phyloP scores from a whole-genome alignment of 2,113 vertebrate species.

The Laticauda colubrina region DNA sequence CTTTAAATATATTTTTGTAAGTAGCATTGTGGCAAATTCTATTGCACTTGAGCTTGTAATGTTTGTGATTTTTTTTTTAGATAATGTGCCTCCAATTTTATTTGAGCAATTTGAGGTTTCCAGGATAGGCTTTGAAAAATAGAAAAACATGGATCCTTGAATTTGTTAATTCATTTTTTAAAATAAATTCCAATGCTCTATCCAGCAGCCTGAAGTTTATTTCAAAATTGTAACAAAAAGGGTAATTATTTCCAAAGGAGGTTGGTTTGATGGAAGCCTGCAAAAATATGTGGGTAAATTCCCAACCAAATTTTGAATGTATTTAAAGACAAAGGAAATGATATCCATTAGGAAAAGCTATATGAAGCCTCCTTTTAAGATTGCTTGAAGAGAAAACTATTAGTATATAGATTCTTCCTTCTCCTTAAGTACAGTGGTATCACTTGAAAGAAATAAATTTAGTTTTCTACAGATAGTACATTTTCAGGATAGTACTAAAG shows the following conservation, averaged over 20 bases:
- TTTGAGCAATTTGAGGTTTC: not conserved
- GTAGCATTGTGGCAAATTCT: not conserved
- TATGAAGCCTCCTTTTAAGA: not conserved
- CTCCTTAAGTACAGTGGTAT: not conserved
- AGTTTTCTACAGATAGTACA: not conserved
- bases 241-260: not conserved
- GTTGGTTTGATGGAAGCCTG: not conserved
- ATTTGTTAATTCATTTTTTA: not conserved
- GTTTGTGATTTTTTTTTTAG: not conserved
- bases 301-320: not conserved
- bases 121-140: not conserved
- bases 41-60: not conserved
- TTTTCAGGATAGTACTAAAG: not conserved
- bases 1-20: not conserved
- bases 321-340: not conserved
- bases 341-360: not conserved
- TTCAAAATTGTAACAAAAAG: not conserved
- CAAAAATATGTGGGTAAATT: not conserved
- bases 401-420: not conserved
- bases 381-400: not conserved
- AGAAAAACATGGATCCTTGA: not conserved
- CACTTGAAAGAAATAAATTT: not conserved
- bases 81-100: not conserved
- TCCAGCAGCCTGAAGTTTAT: not conserved
- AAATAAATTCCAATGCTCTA: not conserved